Percentiles rank a stretch among this genome's conserved stretches.
Evolutionary conservation across 92 coral and sea anemone genomes (phyloP).

Genomic region (Palythoa caribaeorum): DNA sequence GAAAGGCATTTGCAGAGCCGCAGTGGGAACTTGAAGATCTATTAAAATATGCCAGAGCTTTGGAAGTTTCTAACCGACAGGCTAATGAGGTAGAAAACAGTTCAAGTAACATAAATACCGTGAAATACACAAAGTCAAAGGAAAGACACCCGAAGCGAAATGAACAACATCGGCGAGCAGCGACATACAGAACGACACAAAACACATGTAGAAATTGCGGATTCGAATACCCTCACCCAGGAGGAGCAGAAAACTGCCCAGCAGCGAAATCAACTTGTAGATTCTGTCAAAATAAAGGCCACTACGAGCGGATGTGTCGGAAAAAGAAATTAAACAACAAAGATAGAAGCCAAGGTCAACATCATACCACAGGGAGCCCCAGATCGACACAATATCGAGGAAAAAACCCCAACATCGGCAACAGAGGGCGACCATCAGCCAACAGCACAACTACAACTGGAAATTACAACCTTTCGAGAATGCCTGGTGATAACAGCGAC

Average conservation of each 20-base stretch:
- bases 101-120: background rate
- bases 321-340: background rate
- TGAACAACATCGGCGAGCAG: slow-evolving; percentile 28
- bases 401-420: background rate
- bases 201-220: slow-evolving; percentile 41
- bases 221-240: slow-evolving; percentile 33
- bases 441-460: slow-evolving; percentile 18
- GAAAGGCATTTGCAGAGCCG: slow-evolving; percentile 38
- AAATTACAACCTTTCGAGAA: background rate
- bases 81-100: slow-evolving; percentile 22
- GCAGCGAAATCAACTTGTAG: slow-evolving; percentile 33
- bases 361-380: background rate
- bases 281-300: background rate
- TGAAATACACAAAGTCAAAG: slow-evolving; percentile 1
- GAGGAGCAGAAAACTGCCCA: slow-evolving; percentile 27
- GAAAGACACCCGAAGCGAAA: background rate
- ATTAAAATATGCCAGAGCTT: background rate
- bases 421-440: background rate
- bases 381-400: background rate
- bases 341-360: background rate
- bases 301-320: background rate
- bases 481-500: background rate
- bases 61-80: slow-evolving; percentile 32
- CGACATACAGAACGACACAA: background rate
- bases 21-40: background rate